Evolutionary conservation across 2,797 vertebrate genomes (phyloP).

Genomic region (Microctenopoma lineatum): DNA sequence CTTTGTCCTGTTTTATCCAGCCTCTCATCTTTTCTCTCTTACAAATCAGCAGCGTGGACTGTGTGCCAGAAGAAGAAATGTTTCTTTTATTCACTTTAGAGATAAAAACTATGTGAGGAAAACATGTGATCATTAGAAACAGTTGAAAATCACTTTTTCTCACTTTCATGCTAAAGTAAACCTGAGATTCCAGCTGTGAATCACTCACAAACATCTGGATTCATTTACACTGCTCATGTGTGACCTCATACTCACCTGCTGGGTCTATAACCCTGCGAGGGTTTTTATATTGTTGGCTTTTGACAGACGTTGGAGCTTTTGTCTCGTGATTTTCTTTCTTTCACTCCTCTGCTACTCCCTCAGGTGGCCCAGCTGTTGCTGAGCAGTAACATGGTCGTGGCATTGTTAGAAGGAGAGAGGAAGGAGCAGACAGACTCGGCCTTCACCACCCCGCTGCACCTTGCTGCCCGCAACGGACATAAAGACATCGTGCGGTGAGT

Average conservation of each 20-base stretch:
- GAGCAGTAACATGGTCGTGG: constrained; percentile 94
- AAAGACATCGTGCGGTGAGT: constrained; percentile 92
- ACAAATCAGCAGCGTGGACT: too few species aligned
- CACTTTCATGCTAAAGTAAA: too few species aligned
- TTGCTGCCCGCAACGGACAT: constrained; percentile 95
- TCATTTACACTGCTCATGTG: background rate
- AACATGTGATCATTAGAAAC: too few species aligned
- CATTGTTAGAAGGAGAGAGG: constrained; percentile 91
- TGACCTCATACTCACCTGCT: constrained; percentile 40
- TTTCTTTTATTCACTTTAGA: too few species aligned
- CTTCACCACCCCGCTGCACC: constrained; percentile 92
- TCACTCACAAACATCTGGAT: constrained; percentile 42
- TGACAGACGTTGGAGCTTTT: background rate
- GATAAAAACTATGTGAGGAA: too few species aligned
- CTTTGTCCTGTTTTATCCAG: too few species aligned
- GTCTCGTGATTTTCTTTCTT: background rate
- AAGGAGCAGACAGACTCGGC: constrained; percentile 91
- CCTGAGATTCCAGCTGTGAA: constrained; percentile 12
- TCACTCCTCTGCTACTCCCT: background rate
- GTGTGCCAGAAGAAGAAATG: too few species aligned
- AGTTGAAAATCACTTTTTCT: background rate
- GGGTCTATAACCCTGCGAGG: background rate
- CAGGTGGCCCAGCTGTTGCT: constrained; percentile 94
- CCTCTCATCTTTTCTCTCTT: too few species aligned
- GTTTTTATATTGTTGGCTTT: too few species aligned